phyloP scores from a whole-genome alignment of 2,797 vertebrate genomes.

The Diplodus puntazzo region DNA sequence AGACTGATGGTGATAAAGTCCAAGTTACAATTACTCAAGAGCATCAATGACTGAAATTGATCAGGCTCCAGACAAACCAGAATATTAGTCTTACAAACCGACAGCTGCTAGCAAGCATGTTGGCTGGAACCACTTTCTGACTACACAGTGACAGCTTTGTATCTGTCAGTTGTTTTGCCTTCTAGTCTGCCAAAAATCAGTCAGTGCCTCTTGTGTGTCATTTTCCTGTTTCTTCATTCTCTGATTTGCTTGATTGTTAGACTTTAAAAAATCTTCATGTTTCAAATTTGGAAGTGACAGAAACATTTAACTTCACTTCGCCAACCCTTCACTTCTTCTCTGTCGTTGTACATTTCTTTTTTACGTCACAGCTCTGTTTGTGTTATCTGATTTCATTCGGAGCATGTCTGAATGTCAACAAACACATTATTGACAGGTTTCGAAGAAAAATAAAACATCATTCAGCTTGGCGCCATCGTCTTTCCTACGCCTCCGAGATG shows the following conservation, averaged over 20 bases:
- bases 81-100: background rate
- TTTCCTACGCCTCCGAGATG: background rate
- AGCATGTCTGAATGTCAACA: background rate
- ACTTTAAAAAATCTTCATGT: background rate
- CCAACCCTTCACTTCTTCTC: background rate
- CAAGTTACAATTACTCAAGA: background rate
- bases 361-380: background rate
- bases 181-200: too few species aligned
- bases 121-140: background rate
- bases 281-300: background rate
- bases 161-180: background rate
- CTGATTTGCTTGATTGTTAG: background rate
- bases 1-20: background rate
- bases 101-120: background rate
- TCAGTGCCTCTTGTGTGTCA: too few species aligned
- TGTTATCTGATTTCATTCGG: too few species aligned
- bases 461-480: background rate
- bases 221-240: background rate
- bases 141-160: background rate
- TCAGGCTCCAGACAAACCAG: background rate
- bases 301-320: too few species aligned
- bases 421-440: background rate
- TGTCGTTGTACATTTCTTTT: background rate
- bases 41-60: background rate
- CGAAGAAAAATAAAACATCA: background rate